A percentile compares a stretch with the other conserved stretches of the same genome.
These are phyloP conservation scores for Spodoptera littoralis DNA, from an alignment of 2,888 invertebrate species.

Conservation along the genomic window DNA sequence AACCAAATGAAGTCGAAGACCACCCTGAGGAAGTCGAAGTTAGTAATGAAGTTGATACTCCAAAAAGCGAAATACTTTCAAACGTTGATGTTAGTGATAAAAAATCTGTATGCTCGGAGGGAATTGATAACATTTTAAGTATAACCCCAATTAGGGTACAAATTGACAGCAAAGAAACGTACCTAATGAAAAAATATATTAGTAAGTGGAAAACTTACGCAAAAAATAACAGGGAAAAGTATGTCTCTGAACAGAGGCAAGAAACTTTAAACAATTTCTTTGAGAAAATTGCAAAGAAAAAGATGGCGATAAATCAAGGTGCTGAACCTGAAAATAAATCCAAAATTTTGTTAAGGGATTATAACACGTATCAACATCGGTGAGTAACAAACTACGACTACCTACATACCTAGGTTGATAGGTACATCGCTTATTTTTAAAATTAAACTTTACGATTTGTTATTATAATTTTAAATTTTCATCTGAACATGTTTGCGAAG, in stretches of 20 bases:
- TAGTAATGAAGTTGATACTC: slow-evolving; percentile 15
- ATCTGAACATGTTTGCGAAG: too few relatives aligned
- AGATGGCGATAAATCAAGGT: slow-evolving; percentile 60
- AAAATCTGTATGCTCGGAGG: slow-evolving; percentile 29
- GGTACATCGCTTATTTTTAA: too few relatives aligned
- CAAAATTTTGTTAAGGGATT: slow-evolving; percentile 73
- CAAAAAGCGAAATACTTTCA: slow-evolving; percentile 17
- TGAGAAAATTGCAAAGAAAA: slow-evolving; percentile 78
- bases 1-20: slow-evolving; percentile 59
- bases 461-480: too few relatives aligned
- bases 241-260: slow-evolving; percentile 70
- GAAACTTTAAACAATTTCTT: slow-evolving; percentile 77
- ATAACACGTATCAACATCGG: slow-evolving; percentile 82
- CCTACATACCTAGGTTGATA: too few relatives aligned
- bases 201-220: slow-evolving; percentile 76
- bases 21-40: slow-evolving; percentile 16
- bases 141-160: slow-evolving; percentile 69
- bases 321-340: slow-evolving; percentile 67
- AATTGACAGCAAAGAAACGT: slow-evolving; percentile 63
- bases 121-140: slow-evolving; percentile 65
- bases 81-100: slow-evolving; percentile 14
- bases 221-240: slow-evolving; percentile 63
- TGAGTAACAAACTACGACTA: slow-evolving; percentile 46
- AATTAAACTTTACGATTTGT: too few relatives aligned
- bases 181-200: slow-evolving; percentile 71